Conservation (phyloP, 1,140 invertebrate species). For the Aphelinus atriplicis region DNA sequence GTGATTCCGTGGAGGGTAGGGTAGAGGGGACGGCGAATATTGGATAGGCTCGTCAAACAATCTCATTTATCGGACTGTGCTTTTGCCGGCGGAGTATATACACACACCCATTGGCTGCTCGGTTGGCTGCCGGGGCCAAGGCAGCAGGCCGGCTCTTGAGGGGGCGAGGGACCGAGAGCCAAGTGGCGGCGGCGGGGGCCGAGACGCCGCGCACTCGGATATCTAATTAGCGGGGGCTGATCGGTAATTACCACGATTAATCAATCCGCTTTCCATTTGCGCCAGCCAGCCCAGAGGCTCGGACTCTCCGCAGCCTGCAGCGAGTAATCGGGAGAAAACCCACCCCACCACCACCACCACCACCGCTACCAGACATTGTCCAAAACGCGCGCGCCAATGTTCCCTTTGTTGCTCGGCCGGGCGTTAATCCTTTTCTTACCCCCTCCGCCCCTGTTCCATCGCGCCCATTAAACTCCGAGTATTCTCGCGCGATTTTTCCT, state of each 20-base stretch:
- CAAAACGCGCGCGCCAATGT: constrained; percentile 24
- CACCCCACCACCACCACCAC: too few relatives aligned
- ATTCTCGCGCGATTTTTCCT: constrained; percentile 8
- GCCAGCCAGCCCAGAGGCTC: neutral
- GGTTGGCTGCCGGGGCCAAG: constrained; percentile 42
- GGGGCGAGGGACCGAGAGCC: constrained; percentile 49
- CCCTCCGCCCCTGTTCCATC: constrained; percentile 18
- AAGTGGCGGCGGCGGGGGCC: constrained; percentile 46
- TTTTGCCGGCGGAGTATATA: constrained; percentile 23
- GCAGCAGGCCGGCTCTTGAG: constrained; percentile 37
- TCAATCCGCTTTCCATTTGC: constrained; percentile 68
- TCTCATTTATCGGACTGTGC: constrained; percentile 60
- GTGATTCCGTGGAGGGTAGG: constrained; percentile 26
- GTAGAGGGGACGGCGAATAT: constrained; percentile 45
- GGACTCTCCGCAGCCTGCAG: too few relatives aligned
- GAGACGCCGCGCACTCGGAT: constrained; percentile 60
- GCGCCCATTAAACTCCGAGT: neutral
- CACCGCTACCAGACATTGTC: neutral
- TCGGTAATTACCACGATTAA: constrained; percentile 69
- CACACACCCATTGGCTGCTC: constrained; percentile 30
- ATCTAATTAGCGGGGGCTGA: constrained; percentile 68
- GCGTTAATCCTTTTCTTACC: constrained; percentile 24
- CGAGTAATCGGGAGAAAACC: too few relatives aligned
- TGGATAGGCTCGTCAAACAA: constrained; percentile 63
- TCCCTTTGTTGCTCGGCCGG: constrained; percentile 34